Evolutionary conservation across 2,113 vertebrate species (phyloP).

Genomic region (Hyaena hyaena): DNA sequence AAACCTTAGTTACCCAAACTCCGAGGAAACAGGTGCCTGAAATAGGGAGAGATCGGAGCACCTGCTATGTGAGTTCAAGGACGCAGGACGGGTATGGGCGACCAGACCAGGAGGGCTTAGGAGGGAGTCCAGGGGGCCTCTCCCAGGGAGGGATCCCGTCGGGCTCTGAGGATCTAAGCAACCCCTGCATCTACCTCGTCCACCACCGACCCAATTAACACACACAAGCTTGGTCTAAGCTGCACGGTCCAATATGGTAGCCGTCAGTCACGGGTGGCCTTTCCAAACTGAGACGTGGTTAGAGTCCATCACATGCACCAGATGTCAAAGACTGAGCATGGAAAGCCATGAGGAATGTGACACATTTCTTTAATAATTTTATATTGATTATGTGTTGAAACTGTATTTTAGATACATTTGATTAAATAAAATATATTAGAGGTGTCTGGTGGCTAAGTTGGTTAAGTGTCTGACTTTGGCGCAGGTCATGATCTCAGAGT

Average conservation of each 20-base stretch:
- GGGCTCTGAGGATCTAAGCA: neutral
- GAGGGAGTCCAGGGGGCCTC: neutral
- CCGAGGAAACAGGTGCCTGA: too few relatives aligned
- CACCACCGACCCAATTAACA: neutral
- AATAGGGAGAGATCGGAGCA: too few relatives aligned
- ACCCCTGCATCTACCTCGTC: neutral
- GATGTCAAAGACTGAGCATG: neutral
- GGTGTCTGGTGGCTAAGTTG: too few relatives aligned
- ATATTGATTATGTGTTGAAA: neutral
- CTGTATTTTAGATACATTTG: neutral
- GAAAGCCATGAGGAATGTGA: neutral
- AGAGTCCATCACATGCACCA: rapidly evolving
- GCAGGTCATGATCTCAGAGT: too few relatives aligned
- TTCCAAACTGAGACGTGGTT: neutral
- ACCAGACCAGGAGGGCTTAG: neutral
- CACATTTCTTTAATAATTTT: too few relatives aligned
- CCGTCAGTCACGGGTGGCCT: rapidly evolving
- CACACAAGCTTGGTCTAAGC: neutral
- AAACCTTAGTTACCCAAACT: neutral
- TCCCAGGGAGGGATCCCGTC: neutral
- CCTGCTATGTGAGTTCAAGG: too few relatives aligned
- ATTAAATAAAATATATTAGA: neutral
- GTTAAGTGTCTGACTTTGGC: too few relatives aligned
- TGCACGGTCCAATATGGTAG: neutral
- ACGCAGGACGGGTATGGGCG: too few relatives aligned